Percentiles rank a stretch among this genome's conserved stretches.
Conservation (phyloP, 2,797 vertebrate species). For the Myotis findleyi region DNA sequence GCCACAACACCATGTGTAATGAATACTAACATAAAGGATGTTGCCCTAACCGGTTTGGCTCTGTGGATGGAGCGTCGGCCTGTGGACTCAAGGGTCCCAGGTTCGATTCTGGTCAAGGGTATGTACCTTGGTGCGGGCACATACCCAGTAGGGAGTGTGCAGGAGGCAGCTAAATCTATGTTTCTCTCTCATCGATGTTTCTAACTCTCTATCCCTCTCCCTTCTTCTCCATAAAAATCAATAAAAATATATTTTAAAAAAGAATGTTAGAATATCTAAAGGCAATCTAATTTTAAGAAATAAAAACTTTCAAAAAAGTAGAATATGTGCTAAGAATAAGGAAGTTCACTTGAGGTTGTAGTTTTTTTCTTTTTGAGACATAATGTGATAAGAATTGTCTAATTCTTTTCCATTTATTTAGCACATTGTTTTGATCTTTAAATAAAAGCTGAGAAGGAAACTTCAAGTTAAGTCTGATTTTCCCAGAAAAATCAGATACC, state of each 20-base stretch:
- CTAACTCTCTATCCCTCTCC: no score
- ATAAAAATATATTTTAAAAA: neutral
- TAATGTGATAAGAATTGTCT: slow-evolving; percentile 5
- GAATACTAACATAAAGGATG: neutral
- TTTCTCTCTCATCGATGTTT: no score
- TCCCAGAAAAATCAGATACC: slow-evolving; percentile 64
- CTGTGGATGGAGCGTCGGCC: no score
- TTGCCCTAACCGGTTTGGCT: no score
- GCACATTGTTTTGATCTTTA: slow-evolving; percentile 47
- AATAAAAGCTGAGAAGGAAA: slow-evolving; percentile 58
- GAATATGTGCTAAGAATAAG: neutral
- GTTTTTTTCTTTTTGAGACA: neutral
- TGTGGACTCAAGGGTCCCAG: no score
- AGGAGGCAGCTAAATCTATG: no score
- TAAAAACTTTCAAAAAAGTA: neutral
- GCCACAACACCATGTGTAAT: neutral
- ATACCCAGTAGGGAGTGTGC: no score
- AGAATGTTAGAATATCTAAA: neutral
- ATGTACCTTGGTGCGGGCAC: no score
- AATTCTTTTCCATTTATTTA: slow-evolving; percentile 39
- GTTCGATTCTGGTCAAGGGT: no score
- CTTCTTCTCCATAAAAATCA: no score
- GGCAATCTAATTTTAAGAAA: neutral
- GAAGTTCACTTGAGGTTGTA: slow-evolving; percentile 56
- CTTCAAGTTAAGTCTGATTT: slow-evolving; percentile 14